Evolutionary conservation across 2,888 invertebrate genomes (phyloP), one percentile per base, ranked within the genome.

Genomic region (Psylliodes chrysocephalus): DNA sequence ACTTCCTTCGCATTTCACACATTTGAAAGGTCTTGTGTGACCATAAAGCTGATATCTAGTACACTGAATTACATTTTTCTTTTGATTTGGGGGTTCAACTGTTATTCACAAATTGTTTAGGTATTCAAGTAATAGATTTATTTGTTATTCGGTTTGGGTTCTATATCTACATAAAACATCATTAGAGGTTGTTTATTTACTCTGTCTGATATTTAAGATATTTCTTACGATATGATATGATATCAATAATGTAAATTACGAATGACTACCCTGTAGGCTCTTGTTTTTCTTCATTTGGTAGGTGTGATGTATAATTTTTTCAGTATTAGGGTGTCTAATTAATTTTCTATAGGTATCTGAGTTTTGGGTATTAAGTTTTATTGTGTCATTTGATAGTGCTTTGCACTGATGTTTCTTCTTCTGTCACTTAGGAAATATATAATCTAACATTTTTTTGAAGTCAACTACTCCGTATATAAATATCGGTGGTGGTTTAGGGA

Each of bases 201-300:
- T 28, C 51, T 51, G 33, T 33, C 33, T 33, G 10, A 33, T 33
- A 33, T 33, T 8, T 33, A 33, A 33, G 33, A 25, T 51, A 28
- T 51, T 51, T 10, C 51, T 19, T 12, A 51, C 28, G n/a, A 2
- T 51, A 28, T 51, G 28, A 14, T 51, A 25, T 28, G 19, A 12
- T 14, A 14, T 51, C n/a, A 15, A 15, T 28, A 28, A n/a, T 12
- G 33, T 33, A 33, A 33, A 33, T 33, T 33, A 33, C 33, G 51
- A 51, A n/a, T 51, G 15, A 51, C 51, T 10, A 51, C 28, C 25
- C 51, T 51, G n/a, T 51, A 51, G n/a, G 22, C n/a, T 22, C 51
- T 19, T n/a, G 2, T 51, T 28, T 28, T 51, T 28, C 25, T 51
- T 25, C 25, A 51, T 33, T 33, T 33, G 33, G 10, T 33, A 33